These are phyloP conservation scores for Acholoe squamosa DNA, from an alignment of 2,888 invertebrate genomes.

Conservation along the genomic window DNA sequence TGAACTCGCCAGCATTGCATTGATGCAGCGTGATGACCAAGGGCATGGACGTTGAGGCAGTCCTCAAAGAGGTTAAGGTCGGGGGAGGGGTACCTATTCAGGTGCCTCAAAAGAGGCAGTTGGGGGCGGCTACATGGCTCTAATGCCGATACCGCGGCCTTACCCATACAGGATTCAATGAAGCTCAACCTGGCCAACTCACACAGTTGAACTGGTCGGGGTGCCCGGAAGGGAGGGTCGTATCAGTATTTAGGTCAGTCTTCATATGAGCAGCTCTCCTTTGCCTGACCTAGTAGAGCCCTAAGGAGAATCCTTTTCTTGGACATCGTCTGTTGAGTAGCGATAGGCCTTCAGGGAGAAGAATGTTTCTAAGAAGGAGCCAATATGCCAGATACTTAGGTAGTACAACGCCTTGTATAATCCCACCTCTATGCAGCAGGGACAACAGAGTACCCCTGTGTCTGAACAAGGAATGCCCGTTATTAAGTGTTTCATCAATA, in stretches of 20 bases:
- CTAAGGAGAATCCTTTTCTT: neutral
- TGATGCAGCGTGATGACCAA: too few relatives aligned
- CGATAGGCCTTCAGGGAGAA: slow-evolving; percentile 10
- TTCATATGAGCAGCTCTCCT: neutral
- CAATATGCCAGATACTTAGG: neutral
- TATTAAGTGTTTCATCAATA: too few relatives aligned
- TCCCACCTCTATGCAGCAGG: slow-evolving; percentile 14
- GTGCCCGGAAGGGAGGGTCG: neutral
- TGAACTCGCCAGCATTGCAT: too few relatives aligned
- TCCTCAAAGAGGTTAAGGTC: too few relatives aligned
- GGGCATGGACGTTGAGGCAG: too few relatives aligned
- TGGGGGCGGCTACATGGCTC: neutral
- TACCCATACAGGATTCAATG: neutral
- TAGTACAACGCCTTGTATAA: neutral
- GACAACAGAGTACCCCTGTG: neutral
- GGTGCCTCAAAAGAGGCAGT: slow-evolving; percentile 30
- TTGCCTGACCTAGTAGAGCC: neutral
- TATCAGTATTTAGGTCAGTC: slow-evolving; percentile 6
- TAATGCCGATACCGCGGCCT: neutral
- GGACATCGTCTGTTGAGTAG: neutral
- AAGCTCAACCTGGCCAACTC: neutral
- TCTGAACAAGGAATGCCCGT: neutral
- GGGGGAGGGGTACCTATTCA: neutral
- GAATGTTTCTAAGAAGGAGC: neutral
- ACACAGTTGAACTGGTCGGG: neutral